Evolutionary conservation across 2,113 vertebrate genomes (phyloP).

Genomic region (Pseudorasbora parva): DNA sequence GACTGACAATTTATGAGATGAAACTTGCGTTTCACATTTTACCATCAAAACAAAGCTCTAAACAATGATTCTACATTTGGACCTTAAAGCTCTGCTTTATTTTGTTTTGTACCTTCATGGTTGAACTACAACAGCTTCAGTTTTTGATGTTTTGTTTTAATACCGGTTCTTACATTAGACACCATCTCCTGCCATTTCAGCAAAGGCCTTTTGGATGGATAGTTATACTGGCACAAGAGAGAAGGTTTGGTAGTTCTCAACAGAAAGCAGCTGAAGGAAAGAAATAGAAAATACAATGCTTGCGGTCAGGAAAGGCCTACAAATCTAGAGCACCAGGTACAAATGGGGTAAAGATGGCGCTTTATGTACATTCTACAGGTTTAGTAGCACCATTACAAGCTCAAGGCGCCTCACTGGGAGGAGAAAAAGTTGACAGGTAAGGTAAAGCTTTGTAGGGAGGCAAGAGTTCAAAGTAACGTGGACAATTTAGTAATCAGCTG

Average conservation of each 20-base stretch:
- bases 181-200: constrained; percentile 58
- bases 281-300: constrained; percentile 73
- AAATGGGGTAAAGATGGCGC: constrained; percentile 67
- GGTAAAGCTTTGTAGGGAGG: constrained; percentile 78
- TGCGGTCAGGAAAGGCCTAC: constrained; percentile 77
- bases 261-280: constrained; percentile 60
- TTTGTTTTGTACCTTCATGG: constrained; percentile 33
- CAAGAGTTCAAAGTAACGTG: constrained; percentile 74
- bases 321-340: constrained; percentile 78
- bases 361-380: constrained; percentile 77
- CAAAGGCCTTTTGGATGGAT: constrained; percentile 77
- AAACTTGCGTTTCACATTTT: constrained; percentile 59
- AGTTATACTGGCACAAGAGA: constrained; percentile 75
- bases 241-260: constrained; percentile 70
- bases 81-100: constrained; percentile 39
- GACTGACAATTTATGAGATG: constrained; percentile 54
- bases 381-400: constrained; percentile 87
- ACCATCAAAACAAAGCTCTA: constrained; percentile 45
- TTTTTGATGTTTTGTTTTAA: constrained; percentile 2
- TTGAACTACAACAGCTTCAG: constrained; percentile 12
- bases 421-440: constrained; percentile 75
- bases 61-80: constrained; percentile 37
- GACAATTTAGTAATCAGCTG: constrained; percentile 66
- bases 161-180: neutral
- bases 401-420: constrained; percentile 73